Evolutionary conservation across 1,140 invertebrate genomes (phyloP).

Genomic region (Ladona fulva): DNA sequence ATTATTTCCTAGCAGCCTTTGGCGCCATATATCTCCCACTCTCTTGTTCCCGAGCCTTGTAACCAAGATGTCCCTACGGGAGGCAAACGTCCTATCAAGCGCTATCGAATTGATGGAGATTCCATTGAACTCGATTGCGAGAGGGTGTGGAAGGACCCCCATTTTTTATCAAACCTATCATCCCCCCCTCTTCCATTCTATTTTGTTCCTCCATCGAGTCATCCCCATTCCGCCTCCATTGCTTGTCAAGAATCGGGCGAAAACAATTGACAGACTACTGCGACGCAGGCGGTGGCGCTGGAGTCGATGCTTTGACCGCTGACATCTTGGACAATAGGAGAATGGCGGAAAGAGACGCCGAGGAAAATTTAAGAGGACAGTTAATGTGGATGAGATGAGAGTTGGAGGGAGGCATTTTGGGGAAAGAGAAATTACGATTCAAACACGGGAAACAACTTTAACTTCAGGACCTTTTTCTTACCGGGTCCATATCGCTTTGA

Average conservation of each 20-base stretch:
- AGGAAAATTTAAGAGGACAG: background rate
- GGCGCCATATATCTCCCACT: background rate
- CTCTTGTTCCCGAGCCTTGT: background rate
- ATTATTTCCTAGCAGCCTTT: background rate
- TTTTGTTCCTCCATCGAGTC: too few species aligned
- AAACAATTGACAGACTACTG: background rate
- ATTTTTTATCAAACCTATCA: too few species aligned
- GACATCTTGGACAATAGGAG: background rate
- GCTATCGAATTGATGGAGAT: background rate
- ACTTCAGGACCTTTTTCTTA: too few species aligned
- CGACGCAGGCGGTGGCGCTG: background rate
- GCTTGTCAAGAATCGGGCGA: background rate
- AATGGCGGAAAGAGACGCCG: background rate
- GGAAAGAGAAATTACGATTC: too few species aligned
- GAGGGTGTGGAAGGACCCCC: background rate
- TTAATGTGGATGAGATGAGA: too few species aligned
- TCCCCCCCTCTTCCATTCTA: too few species aligned
- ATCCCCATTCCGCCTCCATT: too few species aligned
- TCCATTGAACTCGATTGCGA: background rate
- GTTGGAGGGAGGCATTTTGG: too few species aligned
- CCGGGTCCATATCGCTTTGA: too few species aligned
- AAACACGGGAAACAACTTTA: too few species aligned
- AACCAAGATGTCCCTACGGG: background rate
- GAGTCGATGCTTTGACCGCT: background rate
- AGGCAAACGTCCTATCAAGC: background rate